phyloP scores from a whole-genome alignment of 2,888 invertebrate genomes.

The Nephrotoma appendiculata region DNA sequence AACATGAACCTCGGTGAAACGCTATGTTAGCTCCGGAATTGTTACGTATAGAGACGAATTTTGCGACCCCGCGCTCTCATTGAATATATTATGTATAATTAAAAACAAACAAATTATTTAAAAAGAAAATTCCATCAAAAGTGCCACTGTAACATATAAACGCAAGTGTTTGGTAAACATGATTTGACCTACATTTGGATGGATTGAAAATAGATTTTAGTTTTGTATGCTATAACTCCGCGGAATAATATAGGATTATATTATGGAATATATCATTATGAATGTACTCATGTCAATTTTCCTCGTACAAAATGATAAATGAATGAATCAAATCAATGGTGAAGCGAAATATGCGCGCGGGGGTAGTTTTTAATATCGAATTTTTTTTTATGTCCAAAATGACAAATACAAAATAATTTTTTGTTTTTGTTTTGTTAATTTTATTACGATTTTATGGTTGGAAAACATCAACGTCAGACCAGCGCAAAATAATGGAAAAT shows the following conservation, averaged over 20 bases:
- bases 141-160: not conserved
- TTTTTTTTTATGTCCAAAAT: not conserved
- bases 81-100: not conserved
- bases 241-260: not conserved
- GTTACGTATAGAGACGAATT: not conserved
- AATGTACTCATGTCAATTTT: not conserved
- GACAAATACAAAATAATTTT: not conserved
- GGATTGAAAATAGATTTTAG: not conserved
- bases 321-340: not conserved
- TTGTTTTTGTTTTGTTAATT: not conserved
- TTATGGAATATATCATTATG: not conserved
- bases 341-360: not conserved
- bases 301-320: not conserved
- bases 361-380: not conserved
- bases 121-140: not conserved
- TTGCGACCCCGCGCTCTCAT: not conserved
- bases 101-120: not conserved
- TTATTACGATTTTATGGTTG: not conserved
- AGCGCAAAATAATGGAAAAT: not conserved
- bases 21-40: not conserved
- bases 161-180: not conserved
- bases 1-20: not conserved
- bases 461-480: not conserved
- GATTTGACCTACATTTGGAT: not conserved
- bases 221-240: not conserved